A percentile compares a stretch with the other conserved stretches of the same genome.
These are phyloP conservation scores for Passer domesticus DNA, from an alignment of 2,113 vertebrate species.

Conservation along the genomic window DNA sequence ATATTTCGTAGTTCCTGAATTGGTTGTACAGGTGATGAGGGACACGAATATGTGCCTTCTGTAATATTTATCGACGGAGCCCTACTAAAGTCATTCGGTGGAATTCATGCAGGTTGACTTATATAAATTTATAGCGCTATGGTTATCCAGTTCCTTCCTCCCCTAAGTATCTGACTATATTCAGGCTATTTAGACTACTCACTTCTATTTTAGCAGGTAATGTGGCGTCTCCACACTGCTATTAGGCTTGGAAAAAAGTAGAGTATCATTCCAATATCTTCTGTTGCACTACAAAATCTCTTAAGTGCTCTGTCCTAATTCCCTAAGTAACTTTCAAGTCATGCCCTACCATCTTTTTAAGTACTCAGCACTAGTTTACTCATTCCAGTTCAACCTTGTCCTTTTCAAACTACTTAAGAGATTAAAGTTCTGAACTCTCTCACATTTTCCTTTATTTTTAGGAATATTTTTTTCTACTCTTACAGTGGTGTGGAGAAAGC, in stretches of 20 bases:
- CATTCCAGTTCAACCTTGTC: background rate
- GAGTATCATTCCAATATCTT: background rate
- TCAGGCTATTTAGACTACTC: background rate
- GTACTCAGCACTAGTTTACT: background rate
- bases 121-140: background rate
- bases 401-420: background rate
- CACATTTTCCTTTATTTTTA: background rate
- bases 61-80: background rate
- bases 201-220: background rate
- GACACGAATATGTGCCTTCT: background rate
- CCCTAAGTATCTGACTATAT: background rate
- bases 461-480: background rate
- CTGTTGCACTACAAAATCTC: background rate
- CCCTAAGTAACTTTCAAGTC: background rate
- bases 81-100: background rate
- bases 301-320: background rate
- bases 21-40: background rate
- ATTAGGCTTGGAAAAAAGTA: background rate
- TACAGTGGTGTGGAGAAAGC: background rate
- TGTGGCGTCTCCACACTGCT: background rate
- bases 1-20: background rate
- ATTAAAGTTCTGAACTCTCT: background rate
- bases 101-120: background rate
- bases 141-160: background rate
- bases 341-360: background rate